Evolutionary conservation across 23 tunicate species (phyloP).

Genomic region (Corella eumyota): DNA sequence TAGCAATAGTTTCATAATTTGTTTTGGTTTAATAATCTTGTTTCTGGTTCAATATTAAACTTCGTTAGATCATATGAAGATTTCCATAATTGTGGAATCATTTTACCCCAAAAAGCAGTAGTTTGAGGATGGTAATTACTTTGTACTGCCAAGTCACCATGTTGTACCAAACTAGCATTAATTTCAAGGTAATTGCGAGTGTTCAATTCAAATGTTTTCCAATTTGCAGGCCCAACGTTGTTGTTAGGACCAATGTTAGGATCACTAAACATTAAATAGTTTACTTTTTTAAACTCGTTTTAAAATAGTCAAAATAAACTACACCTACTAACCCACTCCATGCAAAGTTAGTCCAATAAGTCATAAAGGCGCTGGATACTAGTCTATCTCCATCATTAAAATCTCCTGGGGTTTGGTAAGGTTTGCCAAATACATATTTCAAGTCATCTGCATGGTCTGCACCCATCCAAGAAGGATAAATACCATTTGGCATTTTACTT

Average conservation of each 20-base stretch:
- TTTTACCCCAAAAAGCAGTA: constrained; percentile 25
- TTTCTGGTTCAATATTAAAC: no score
- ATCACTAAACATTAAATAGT: no score
- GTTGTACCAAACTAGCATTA: constrained; percentile 30
- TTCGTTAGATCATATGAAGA: no score
- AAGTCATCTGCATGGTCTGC: constrained; percentile 57
- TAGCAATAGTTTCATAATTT: no score
- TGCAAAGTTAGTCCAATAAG: constrained; percentile 59
- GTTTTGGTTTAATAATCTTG: no score
- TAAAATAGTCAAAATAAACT: no score
- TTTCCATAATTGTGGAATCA: constrained; percentile 27
- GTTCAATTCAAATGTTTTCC: constrained; percentile 21
- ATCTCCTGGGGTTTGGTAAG: constrained; percentile 11
- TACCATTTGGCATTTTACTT: constrained; percentile 15
- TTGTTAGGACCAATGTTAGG: constrained; percentile 30
- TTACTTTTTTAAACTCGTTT: no score
- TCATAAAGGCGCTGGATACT: constrained; percentile 25
- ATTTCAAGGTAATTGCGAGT: constrained; percentile 34
- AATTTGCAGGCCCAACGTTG: constrained; percentile 14
- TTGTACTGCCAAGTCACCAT: constrained; percentile 19
- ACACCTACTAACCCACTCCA: constrained; percentile 30
- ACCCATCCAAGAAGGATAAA: constrained; percentile 38
- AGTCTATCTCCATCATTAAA: constrained; percentile 14
- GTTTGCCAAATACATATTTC: constrained; percentile 35
- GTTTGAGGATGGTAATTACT: constrained; percentile 15